phyloP scores from a whole-genome alignment of 1,140 invertebrate genomes.

The Carposina sasakii region DNA sequence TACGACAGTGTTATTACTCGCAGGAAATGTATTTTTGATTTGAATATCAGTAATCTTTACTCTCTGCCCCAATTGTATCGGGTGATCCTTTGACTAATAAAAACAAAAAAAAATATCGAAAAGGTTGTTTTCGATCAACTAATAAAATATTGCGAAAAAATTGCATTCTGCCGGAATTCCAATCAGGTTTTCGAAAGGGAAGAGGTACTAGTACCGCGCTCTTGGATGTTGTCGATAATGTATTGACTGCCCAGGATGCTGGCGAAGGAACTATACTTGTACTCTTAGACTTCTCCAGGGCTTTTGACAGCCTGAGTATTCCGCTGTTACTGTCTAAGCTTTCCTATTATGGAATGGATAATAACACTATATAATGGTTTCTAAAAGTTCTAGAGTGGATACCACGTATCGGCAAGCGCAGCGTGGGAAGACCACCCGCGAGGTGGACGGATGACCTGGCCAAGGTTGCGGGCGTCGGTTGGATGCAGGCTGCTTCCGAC shows the following conservation, averaged over 20 bases:
- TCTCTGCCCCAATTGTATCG: too few relatives aligned
- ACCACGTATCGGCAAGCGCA: too few relatives aligned
- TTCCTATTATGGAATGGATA: not conserved
- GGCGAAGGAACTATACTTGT: not conserved
- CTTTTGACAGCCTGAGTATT: slow-evolving; percentile 1
- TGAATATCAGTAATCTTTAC: too few relatives aligned
- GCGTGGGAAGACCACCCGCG: too few relatives aligned
- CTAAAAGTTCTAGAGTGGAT: too few relatives aligned
- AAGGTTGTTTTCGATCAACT: not conserved
- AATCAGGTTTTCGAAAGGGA: not conserved
- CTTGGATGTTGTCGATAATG: not conserved
- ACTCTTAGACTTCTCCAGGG: not conserved
- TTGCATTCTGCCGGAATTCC: not conserved
- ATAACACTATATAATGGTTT: not conserved
- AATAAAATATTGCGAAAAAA: not conserved
- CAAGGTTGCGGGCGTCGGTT: too few relatives aligned
- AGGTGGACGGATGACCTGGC: too few relatives aligned
- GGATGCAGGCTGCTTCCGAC: too few relatives aligned
- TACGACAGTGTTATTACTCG: too few relatives aligned
- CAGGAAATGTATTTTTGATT: too few relatives aligned
- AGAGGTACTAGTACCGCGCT: not conserved
- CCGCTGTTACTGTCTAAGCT: not conserved
- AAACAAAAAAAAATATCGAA: not conserved
- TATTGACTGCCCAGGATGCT: not conserved
- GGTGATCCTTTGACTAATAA: too few relatives aligned